These are phyloP conservation scores for Pavo muticus DNA, from an alignment of 2,113 vertebrate species.

Conservation along the genomic window DNA sequence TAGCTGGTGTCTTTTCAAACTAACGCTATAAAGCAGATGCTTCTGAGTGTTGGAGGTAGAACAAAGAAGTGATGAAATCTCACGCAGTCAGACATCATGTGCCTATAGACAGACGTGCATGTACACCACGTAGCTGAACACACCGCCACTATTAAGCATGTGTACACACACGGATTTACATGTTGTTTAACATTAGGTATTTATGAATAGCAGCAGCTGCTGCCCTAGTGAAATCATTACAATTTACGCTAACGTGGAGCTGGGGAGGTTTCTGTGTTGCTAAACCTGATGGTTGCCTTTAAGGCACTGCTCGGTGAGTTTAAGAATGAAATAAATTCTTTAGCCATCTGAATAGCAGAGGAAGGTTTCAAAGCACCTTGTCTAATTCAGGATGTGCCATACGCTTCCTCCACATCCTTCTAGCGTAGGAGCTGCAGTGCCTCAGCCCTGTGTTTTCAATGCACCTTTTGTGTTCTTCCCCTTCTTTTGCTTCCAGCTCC, in stretches of 20 bases:
- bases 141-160: background rate
- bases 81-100: fast-evolving
- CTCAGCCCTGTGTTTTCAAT: background rate
- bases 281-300: background rate
- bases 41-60: background rate
- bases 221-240: background rate
- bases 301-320: background rate
- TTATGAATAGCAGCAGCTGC: background rate
- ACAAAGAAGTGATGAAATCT: background rate
- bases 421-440: background rate
- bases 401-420: background rate
- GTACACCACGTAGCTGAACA: background rate
- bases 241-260: fast-evolving
- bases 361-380: background rate
- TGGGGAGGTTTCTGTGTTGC: background rate
- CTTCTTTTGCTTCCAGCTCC: slow-evolving; percentile 64
- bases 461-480: background rate
- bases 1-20: slow-evolving; percentile 18
- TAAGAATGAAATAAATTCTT: background rate
- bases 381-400: fast-evolving
- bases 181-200: too few species aligned
- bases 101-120: fast-evolving
- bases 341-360: background rate
- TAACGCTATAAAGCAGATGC: background rate
- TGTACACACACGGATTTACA: background rate